Evolutionary conservation across 2,797 vertebrate genomes (phyloP).

Genomic region (Gallinago nigripennis): DNA sequence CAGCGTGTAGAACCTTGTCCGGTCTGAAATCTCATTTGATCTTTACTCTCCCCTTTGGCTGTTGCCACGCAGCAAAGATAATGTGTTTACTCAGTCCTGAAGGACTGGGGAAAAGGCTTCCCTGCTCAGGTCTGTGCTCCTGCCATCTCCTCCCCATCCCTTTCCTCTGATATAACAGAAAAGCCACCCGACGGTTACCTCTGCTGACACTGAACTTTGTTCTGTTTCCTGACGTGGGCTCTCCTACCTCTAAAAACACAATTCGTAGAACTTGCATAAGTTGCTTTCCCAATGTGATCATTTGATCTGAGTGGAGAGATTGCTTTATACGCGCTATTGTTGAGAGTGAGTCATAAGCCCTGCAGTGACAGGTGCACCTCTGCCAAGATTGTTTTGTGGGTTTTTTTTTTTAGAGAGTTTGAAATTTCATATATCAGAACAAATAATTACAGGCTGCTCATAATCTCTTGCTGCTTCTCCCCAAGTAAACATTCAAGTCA

Average conservation of each 20-base stretch:
- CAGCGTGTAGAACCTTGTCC: rapidly evolving
- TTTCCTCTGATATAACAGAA: background rate
- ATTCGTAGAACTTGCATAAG: slow-evolving; percentile 3
- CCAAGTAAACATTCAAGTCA: background rate
- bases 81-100: background rate
- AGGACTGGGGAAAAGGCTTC: background rate
- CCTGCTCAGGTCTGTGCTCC: background rate
- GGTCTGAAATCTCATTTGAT: background rate
- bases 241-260: background rate
- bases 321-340: rapidly evolving
- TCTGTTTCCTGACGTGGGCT: background rate
- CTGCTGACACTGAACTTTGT: background rate
- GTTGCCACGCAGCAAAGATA: background rate
- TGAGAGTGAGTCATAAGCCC: slow-evolving; percentile 20
- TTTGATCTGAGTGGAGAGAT: background rate
- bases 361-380: background rate
- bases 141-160: background rate
- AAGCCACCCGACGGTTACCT: background rate
- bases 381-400: background rate
- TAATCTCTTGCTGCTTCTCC: background rate
- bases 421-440: background rate
- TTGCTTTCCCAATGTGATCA: background rate
- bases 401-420: background rate
- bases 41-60: background rate
- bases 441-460: background rate